Base-by-base conservation (phyloP, 1,140 invertebrate genomes). In the Drosophila saltans region DNA sequence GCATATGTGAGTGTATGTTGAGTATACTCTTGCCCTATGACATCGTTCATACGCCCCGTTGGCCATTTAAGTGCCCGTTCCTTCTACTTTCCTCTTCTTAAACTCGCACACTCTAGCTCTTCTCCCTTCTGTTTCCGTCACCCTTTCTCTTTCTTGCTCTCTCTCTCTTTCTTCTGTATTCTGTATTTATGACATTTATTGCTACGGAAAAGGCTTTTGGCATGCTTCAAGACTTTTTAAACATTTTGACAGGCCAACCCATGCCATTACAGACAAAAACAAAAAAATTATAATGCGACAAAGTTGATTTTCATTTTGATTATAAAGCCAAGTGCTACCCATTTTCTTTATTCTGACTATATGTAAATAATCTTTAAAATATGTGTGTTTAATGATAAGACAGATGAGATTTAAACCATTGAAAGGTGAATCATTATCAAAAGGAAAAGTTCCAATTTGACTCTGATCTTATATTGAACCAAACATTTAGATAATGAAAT, bases 21-120 rank as follows among this genome's bases (percentile, higher is more conserved):
- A 58, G 78, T 75, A 56, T 73, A 62, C 62, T 69, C 75, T 65
- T 88, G 80, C 78, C 80, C 80, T 84, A 75, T 80, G 80, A 81
- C 84, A 88, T 88, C 78, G 84, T 75, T 88, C 78, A 84, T 88
- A 88, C 84, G 84, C 80, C 80, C 84, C 61, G 84, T 89, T 88
- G 83, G 70, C 83, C 83, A 88, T 73, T 76, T 84, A 86, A 86
- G 84, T 84, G 77, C 77, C 74, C 71, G 55, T 64, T 63, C 56
- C 43, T 63, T 48, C 39, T n/a, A 39, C 30, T 28, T 16, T 1
- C 16, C 16, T 48, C 16, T 24, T 36, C 10, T 21, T 36, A 36
- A 6, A 36, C 6, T 36, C 33, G 33, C 33, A 36, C 6, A 6
- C 33, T 36, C 6, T 36, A 4, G 16, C 16, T 30, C 28, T 4